A percentile compares a stretch with the other conserved stretches of the same genome.
Conservation (phyloP, 2,888 invertebrate species). For the Smittia aterrima region DNA sequence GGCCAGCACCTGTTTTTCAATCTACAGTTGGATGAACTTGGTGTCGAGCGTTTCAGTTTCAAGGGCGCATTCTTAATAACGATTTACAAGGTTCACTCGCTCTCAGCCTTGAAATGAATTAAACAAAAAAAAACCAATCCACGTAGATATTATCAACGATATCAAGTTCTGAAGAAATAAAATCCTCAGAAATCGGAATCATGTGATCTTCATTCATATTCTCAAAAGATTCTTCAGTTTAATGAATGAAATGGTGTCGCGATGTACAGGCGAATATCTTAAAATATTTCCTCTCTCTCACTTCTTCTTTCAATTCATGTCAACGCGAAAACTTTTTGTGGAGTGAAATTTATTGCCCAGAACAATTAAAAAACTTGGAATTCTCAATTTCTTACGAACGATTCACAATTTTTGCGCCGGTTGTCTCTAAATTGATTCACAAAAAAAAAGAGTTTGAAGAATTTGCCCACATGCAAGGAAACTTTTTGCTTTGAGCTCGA, state of each 20-base stretch:
- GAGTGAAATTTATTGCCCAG: slow-evolving; percentile 37
- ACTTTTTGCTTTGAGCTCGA: background rate
- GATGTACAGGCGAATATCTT: background rate
- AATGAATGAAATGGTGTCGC: slow-evolving; percentile 19
- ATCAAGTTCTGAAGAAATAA: slow-evolving; percentile 9
- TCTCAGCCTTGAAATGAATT: slow-evolving; percentile 27
- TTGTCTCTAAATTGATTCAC: slow-evolving; percentile 27
- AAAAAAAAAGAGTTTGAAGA: background rate
- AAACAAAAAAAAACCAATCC: background rate
- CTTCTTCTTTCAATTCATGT: no score
- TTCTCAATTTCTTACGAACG: background rate
- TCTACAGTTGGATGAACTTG: slow-evolving; percentile 23
- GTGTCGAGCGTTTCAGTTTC: slow-evolving; percentile 14
- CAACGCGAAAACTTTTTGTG: background rate
- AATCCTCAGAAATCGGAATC: background rate
- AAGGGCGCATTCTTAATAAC: slow-evolving; percentile 32
- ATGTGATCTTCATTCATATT: slow-evolving; percentile 12
- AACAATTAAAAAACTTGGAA: slow-evolving; percentile 34
- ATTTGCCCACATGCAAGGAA: slow-evolving; percentile 39
- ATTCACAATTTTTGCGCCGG: slow-evolving; percentile 17
- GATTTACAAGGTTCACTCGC: background rate
- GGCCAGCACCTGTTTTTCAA: slow-evolving; percentile 29
- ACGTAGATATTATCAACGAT: background rate
- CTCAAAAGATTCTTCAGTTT: background rate
- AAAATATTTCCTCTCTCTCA: no score